Conservation (phyloP, 1,140 invertebrate species). For the Panulirus ornatus region DNA sequence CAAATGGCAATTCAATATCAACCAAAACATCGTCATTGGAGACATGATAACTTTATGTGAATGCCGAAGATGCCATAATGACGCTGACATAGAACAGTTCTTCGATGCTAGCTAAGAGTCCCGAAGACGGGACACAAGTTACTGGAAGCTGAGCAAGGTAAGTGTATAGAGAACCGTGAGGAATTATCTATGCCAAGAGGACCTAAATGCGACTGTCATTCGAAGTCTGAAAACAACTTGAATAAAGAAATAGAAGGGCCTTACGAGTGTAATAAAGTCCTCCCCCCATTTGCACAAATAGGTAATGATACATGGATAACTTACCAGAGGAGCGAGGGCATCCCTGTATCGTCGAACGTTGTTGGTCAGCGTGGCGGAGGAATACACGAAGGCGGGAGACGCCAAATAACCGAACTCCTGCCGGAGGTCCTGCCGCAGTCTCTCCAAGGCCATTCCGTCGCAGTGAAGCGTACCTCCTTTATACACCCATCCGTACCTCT, state of each 20-base stretch:
- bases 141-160: background rate
- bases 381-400: constrained; percentile 21
- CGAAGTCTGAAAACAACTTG: background rate
- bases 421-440: background rate
- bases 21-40: no score
- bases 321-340: constrained; percentile 1
- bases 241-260: background rate
- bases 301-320: background rate
- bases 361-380: background rate
- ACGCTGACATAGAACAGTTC: no score
- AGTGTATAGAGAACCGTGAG: background rate
- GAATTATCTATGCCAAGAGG: background rate
- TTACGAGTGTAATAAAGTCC: background rate
- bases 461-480: constrained; percentile 25
- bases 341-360: constrained; percentile 29
- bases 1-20: no score
- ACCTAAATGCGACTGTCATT: background rate
- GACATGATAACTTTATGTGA: no score
- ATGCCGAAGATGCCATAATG: no score
- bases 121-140: background rate
- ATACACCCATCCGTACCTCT: constrained; percentile 4
- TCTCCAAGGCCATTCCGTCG: constrained; percentile 21
- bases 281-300: background rate
- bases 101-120: no score
- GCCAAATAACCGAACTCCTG: constrained; percentile 10